phyloP scores from a whole-genome alignment of 2,888 invertebrate species.

The Callinectes sapidus region DNA sequence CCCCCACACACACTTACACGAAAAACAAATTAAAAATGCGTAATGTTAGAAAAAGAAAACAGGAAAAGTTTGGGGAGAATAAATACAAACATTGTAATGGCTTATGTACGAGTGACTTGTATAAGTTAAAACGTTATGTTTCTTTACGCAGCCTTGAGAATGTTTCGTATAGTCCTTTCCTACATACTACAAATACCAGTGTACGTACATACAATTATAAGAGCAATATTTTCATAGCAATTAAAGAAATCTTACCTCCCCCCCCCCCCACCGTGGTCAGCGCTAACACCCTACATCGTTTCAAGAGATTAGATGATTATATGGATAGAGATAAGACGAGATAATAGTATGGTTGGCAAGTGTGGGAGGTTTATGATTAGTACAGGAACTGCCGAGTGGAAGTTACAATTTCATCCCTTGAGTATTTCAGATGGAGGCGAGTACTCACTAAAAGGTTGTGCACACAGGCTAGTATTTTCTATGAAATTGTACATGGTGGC shows the following conservation, averaged over 20 bases:
- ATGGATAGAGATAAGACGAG: no score
- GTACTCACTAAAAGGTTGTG: no score
- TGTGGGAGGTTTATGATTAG: no score
- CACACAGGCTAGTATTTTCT: no score
- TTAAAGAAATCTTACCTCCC: not conserved
- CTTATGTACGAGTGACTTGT: not conserved
- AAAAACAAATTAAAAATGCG: not conserved
- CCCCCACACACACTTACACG: not conserved
- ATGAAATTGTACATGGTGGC: not conserved
- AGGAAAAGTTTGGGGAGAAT: not conserved
- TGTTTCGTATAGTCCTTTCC: not conserved
- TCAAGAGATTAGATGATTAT: no score
- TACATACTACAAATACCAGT: not conserved
- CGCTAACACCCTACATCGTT: no score
- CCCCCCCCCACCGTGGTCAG: no score
- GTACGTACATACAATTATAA: not conserved
- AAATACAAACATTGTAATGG: not conserved
- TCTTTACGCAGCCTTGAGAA: not conserved
- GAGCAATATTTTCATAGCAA: not conserved
- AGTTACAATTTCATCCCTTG: no score
- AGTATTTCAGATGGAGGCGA: no score
- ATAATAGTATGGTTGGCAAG: no score
- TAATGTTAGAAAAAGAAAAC: not conserved
- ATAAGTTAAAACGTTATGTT: not conserved
- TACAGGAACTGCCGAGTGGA: no score